Evolutionary conservation across 1,140 invertebrate species (phyloP).

Genomic region (Halesus radiatus): DNA sequence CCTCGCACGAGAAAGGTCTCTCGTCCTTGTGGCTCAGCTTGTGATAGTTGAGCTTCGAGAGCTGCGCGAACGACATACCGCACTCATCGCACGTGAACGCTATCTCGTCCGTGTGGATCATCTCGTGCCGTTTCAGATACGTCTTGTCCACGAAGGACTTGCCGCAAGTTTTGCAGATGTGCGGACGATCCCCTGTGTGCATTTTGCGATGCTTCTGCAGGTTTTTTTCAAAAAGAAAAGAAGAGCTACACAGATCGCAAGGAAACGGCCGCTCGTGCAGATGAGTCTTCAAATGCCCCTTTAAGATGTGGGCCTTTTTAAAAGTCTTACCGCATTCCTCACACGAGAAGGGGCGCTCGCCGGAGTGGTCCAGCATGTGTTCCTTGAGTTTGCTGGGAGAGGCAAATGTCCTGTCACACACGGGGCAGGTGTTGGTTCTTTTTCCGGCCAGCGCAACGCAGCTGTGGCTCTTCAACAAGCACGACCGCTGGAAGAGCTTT

Average conservation of each 20-base stretch:
- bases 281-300: conserved; percentile 57
- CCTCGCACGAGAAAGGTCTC: conserved; percentile 59
- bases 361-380: conserved; percentile 60
- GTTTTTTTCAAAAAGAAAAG: conserved; percentile 48
- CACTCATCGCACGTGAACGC: conserved; percentile 71
- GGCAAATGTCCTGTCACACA: not conserved
- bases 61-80: conserved; percentile 46
- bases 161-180: conserved; percentile 12
- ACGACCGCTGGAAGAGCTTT: not conserved
- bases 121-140: conserved; percentile 28
- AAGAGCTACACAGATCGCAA: conserved; percentile 62
- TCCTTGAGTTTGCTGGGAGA: conserved; percentile 2
- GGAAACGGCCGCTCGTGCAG: conserved; percentile 54
- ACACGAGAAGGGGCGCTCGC: conserved; percentile 72
- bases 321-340: conserved; percentile 61
- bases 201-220: not conserved
- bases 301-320: conserved; percentile 45
- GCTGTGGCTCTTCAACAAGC: not conserved
- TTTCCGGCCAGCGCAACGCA: not conserved
- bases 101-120: conserved; percentile 66
- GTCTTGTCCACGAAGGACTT: conserved; percentile 16
- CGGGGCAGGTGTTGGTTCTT: not conserved
- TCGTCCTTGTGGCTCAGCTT: conserved; percentile 57
- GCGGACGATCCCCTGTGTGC: conserved; percentile 2
- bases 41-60: conserved; percentile 54